Evolutionary conservation across 1,140 invertebrate genomes (phyloP).

Genomic region (Drosophila aff.): DNA sequence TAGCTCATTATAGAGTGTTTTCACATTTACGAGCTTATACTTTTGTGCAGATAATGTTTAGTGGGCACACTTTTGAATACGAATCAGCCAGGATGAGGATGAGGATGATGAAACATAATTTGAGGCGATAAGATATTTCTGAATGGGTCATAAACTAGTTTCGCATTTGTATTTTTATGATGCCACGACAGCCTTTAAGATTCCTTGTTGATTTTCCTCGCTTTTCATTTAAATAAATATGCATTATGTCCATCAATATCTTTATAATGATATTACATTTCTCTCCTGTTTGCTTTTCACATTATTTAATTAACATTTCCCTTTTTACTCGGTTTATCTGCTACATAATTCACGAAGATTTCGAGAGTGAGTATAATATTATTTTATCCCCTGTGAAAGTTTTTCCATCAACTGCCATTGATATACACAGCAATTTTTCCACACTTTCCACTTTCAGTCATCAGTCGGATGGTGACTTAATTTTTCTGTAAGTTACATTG

Average conservation of each 20-base stretch:
- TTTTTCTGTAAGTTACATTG: conserved; percentile 62
- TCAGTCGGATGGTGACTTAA: conserved; percentile 57
- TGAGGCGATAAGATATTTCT: conserved; percentile 6
- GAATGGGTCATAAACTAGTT: conserved; percentile 20
- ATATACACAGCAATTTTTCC: conserved; percentile 34
- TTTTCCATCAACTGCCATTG: conserved; percentile 19
- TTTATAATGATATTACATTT: conserved; percentile 4
- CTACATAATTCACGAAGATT: conserved; percentile 14
- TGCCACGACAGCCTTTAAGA: background rate
- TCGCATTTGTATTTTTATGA: conserved; percentile 5
- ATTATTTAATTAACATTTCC: conserved; percentile 17
- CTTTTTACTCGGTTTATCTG: conserved; percentile 1
- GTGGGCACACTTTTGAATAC: conserved; percentile 39
- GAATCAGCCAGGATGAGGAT: background rate
- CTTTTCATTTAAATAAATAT: conserved; percentile 1
- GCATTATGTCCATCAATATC: background rate
- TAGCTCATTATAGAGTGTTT: conserved; percentile 53
- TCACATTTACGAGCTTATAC: conserved; percentile 64
- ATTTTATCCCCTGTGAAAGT: background rate
- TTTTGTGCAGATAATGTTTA: conserved; percentile 20
- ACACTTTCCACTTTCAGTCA: conserved; percentile 21
- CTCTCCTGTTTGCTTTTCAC: background rate
- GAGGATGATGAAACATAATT: conserved; percentile 9
- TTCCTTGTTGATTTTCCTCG: background rate
- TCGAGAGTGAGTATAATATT: background rate